These are phyloP conservation scores for Amiota communis DNA, from an alignment of 2,888 invertebrate genomes.

Conservation along the genomic window DNA sequence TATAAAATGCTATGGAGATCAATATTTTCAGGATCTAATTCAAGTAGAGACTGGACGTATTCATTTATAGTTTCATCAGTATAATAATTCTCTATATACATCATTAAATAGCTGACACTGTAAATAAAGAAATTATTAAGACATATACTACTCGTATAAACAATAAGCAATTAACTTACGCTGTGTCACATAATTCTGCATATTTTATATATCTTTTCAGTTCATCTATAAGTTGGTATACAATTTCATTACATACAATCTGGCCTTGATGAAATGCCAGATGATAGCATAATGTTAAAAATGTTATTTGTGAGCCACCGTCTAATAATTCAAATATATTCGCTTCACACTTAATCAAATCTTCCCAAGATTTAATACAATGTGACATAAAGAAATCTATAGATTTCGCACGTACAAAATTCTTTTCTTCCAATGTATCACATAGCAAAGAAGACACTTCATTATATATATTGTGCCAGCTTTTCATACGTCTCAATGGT, in stretches of 20 bases:
- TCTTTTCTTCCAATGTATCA: conserved; percentile 46
- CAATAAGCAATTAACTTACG: conserved; percentile 25
- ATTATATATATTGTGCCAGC: conserved; percentile 28
- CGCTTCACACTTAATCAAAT: neutral
- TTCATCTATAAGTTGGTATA: conserved; percentile 23
- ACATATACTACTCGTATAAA: conserved; percentile 29
- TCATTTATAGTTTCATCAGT: neutral
- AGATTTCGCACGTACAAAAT: conserved; percentile 45
- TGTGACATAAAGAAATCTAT: conserved; percentile 48
- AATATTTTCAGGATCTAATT: conserved; percentile 27
- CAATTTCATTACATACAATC: neutral
- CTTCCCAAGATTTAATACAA: neutral
- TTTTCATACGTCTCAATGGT: neutral
- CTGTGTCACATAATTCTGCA: conserved; percentile 15
- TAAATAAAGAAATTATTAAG: neutral
- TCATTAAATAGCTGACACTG: conserved; percentile 32
- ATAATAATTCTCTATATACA: conserved; percentile 14
- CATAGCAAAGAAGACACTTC: conserved; percentile 43
- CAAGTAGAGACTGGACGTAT: neutral
- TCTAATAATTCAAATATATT: conserved; percentile 47
- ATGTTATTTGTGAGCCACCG: conserved; percentile 49
- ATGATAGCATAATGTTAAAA: conserved; percentile 35
- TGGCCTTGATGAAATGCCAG: neutral
- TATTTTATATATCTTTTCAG: conserved; percentile 24
- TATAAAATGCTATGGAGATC: too few relatives aligned